phyloP scores from a whole-genome alignment of 2,113 vertebrate species.

The Athene cunicularia region DNA sequence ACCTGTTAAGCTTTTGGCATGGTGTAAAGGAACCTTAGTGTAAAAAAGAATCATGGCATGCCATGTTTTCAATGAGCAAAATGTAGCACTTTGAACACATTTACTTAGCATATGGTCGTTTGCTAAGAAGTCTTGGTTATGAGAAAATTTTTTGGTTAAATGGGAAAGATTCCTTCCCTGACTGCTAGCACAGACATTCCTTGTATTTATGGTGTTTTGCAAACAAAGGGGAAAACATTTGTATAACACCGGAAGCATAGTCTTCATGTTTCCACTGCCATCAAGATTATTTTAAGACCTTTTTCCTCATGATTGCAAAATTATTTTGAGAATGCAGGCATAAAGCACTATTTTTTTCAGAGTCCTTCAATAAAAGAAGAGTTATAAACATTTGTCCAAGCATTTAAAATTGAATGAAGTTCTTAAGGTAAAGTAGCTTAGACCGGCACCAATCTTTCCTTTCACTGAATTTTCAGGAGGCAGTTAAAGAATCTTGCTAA shows the following conservation, averaged over 20 bases:
- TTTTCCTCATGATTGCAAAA: neutral
- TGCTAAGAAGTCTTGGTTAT: slow-evolving; percentile 53
- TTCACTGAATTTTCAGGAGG: neutral
- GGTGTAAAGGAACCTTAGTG: slow-evolving; percentile 21
- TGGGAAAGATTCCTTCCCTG: slow-evolving; percentile 50
- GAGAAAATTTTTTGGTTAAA: slow-evolving; percentile 54
- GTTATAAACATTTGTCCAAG: neutral
- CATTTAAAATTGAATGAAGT: neutral
- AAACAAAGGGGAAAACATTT: slow-evolving; percentile 62
- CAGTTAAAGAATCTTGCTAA: neutral
- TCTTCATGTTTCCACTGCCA: slow-evolving; percentile 33
- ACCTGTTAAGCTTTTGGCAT: slow-evolving; percentile 52
- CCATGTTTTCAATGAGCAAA: slow-evolving; percentile 55
- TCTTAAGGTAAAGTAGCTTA: neutral
- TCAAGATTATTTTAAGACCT: slow-evolving; percentile 15
- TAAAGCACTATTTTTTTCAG: neutral
- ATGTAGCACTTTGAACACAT: slow-evolving; percentile 65
- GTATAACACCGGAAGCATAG: slow-evolving; percentile 49
- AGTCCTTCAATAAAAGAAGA: neutral
- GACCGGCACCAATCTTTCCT: neutral
- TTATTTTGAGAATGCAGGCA: slow-evolving; percentile 21
- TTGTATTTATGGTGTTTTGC: slow-evolving; percentile 65
- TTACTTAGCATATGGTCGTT: slow-evolving; percentile 62
- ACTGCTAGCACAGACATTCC: slow-evolving; percentile 56
- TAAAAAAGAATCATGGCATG: slow-evolving; percentile 40